phyloP scores from a whole-genome alignment of 2,113 vertebrate species.

The Lamprotornis superbus region DNA sequence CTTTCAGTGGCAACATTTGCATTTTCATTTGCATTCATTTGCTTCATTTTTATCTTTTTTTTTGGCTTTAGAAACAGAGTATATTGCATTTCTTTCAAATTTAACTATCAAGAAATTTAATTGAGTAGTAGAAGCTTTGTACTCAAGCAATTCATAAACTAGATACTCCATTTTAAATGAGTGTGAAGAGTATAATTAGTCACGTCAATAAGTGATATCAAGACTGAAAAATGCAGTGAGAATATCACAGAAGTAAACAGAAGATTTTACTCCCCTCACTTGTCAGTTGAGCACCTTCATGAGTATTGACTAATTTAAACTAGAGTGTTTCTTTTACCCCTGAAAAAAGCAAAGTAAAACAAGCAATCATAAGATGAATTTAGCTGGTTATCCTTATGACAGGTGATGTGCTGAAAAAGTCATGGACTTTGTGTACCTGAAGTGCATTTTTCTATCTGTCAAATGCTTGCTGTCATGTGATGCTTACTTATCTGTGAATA shows the following conservation, averaged over 20 bases:
- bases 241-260: background rate
- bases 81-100: background rate
- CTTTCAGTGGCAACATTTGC: background rate
- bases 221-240: background rate
- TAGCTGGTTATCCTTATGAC: background rate
- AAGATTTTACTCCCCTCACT: background rate
- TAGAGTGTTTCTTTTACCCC: background rate
- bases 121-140: background rate
- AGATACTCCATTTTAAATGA: background rate
- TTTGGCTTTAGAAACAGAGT: background rate
- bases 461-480: background rate
- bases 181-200: background rate
- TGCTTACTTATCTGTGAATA: constrained; percentile 18
- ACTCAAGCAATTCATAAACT: background rate
- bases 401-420: background rate
- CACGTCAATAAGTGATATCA: background rate
- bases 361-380: background rate
- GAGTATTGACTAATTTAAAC: background rate
- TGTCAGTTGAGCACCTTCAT: background rate
- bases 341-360: background rate
- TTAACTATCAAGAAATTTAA: background rate
- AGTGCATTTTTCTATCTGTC: background rate
- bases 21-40: background rate
- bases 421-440: background rate
- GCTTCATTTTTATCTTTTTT: background rate